Conservation (phyloP, 2,888 invertebrate genomes). For the Dryocosmus kuriphilus region DNA sequence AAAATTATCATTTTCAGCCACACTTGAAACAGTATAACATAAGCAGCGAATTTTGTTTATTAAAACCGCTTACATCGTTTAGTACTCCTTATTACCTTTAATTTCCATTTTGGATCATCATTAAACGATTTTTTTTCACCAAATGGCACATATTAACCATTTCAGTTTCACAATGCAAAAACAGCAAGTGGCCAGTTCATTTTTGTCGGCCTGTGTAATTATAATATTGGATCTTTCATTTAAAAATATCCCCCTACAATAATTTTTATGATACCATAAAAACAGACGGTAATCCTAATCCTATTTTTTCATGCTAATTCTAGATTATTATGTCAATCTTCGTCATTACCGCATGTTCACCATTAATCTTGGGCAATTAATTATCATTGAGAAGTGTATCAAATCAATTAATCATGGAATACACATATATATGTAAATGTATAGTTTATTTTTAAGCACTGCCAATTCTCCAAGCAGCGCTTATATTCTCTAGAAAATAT, state of each 20-base stretch:
- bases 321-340: neutral
- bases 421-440: neutral
- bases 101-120: no score
- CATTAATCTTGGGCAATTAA: conserved; percentile 1
- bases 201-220: no score
- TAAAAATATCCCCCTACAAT: neutral
- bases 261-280: neutral
- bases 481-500: neutral
- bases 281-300: neutral
- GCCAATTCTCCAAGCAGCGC: neutral
- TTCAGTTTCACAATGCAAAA: no score
- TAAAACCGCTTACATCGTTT: no score
- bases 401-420: neutral
- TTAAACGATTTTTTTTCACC: no score
- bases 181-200: no score
- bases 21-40: no score
- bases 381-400: neutral
- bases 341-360: neutral
- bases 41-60: no score
- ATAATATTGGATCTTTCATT: no score
- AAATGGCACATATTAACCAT: no score
- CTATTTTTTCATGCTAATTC: neutral
- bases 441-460: neutral
- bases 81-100: no score
- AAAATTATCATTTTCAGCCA: no score